Evolutionary conservation across 2,888 invertebrate species (phyloP).

Genomic region (Biston betularia): DNA sequence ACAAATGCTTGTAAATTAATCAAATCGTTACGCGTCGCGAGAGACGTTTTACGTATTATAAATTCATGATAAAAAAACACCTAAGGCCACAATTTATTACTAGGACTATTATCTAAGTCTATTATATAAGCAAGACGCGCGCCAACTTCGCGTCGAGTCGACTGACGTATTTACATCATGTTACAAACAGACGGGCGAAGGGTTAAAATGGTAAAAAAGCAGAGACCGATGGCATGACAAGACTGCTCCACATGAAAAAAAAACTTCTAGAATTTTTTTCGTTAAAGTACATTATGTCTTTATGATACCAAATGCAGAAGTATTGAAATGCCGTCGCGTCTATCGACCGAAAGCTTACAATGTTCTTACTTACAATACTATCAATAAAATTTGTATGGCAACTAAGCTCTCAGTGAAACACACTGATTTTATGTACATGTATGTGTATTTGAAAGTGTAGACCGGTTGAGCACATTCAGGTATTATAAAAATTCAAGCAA

Average conservation of each 20-base stretch:
- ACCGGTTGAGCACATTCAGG: slow-evolving; percentile 39
- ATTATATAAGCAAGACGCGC: slow-evolving; percentile 56
- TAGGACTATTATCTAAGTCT: slow-evolving; percentile 58
- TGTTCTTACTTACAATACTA: slow-evolving; percentile 76
- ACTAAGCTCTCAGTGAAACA: slow-evolving; percentile 79
- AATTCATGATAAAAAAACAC: slow-evolving; percentile 66
- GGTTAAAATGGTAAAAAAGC: slow-evolving; percentile 44
- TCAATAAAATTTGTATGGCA: slow-evolving; percentile 83
- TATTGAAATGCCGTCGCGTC: slow-evolving; percentile 48
- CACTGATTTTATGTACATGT: slow-evolving; percentile 81
- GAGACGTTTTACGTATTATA: slow-evolving; percentile 63
- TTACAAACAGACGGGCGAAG: slow-evolving; percentile 21
- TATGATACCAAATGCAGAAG: neutral
- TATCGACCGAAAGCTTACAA: slow-evolving; percentile 54
- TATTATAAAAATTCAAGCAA: slow-evolving; percentile 16
- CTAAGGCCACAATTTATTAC: slow-evolving; percentile 83
- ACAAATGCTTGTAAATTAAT: slow-evolving; percentile 72
- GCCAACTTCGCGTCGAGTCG: slow-evolving; percentile 37
- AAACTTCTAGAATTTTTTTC: slow-evolving; percentile 1
- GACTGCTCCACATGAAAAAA: neutral
- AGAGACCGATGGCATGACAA: slow-evolving; percentile 2
- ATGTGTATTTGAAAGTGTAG: slow-evolving; percentile 51
- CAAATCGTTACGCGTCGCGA: slow-evolving; percentile 55
- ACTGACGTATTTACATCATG: slow-evolving; percentile 67
- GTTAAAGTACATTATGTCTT: neutral